Evolutionary conservation across 2,113 vertebrate genomes (phyloP).

Genomic region (Stomatorhinus ivindoensis): DNA sequence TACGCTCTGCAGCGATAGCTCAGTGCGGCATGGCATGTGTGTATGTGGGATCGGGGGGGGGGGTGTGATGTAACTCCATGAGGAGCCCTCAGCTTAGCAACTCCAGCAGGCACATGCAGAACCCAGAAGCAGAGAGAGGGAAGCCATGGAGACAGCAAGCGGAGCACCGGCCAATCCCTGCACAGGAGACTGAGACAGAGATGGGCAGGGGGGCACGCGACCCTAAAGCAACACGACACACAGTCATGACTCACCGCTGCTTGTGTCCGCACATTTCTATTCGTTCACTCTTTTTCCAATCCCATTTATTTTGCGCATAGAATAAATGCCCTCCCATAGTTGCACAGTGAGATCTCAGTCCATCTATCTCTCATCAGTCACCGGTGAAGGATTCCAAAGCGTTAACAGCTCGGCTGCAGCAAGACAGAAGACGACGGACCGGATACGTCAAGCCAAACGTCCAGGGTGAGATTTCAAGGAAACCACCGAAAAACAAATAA

Average conservation of each 20-base stretch:
- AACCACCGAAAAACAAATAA: neutral
- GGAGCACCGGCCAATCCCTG: neutral
- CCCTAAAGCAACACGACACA: neutral
- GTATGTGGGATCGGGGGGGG: neutral
- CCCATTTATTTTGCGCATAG: neutral
- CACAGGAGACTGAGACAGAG: neutral
- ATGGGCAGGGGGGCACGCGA: neutral
- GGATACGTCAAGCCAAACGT: neutral
- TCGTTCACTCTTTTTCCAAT: neutral
- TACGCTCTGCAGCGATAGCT: neutral
- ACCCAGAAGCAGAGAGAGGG: conserved; percentile 29
- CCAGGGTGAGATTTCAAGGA: neutral
- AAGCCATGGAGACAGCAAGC: conserved; percentile 14
- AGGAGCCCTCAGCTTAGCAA: conserved; percentile 41
- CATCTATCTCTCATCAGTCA: neutral
- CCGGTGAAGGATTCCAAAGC: neutral
- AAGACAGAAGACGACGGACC: neutral
- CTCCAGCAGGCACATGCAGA: conserved; percentile 22
- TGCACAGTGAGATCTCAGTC: neutral
- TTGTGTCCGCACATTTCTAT: neutral
- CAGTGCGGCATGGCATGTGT: neutral
- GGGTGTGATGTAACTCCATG: conserved; percentile 18
- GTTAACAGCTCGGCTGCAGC: neutral
- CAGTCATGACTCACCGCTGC: neutral
- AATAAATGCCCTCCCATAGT: neutral